Evolutionary conservation across 2,888 invertebrate species (phyloP).

Genomic region (Chrysolina haemoptera): DNA sequence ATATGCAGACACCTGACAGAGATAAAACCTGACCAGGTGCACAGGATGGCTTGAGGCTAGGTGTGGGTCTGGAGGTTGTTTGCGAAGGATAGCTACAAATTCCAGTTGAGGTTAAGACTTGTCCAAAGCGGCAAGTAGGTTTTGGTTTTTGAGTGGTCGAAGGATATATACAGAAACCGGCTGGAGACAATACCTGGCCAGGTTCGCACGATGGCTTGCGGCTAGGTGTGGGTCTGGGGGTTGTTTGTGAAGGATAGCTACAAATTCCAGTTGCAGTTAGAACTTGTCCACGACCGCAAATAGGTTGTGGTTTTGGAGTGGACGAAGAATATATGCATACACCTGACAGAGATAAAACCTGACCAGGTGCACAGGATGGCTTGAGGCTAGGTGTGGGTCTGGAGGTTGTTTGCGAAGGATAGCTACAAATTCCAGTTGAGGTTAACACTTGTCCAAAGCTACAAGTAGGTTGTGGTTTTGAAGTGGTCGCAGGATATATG

Average conservation of each 20-base stretch:
- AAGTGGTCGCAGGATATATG: conserved; percentile 27
- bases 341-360: conserved; percentile 28
- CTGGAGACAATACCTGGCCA: conserved; percentile 33
- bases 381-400: conserved; percentile 65
- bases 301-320: conserved; percentile 56
- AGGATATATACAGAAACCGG: conserved; percentile 21
- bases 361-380: conserved; percentile 67
- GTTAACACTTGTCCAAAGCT: conserved; percentile 53
- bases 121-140: conserved; percentile 44
- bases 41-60: conserved; percentile 34
- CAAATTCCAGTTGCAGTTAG: conserved; percentile 38
- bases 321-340: conserved; percentile 28
- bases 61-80: conserved; percentile 31
- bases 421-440: background rate
- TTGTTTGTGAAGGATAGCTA: conserved; percentile 35
- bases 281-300: conserved; percentile 61
- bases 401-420: conserved; percentile 54
- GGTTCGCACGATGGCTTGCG: conserved; percentile 28
- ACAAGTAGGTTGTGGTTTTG: conserved; percentile 23
- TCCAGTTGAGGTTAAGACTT: conserved; percentile 43
- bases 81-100: conserved; percentile 43
- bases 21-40: conserved; percentile 34
- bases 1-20: conserved; percentile 46
- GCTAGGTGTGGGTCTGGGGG: background rate
- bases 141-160: conserved; percentile 10